Base-by-base conservation (phyloP, 2,113 vertebrate species). In the Nannobrachium achirus region DNA sequence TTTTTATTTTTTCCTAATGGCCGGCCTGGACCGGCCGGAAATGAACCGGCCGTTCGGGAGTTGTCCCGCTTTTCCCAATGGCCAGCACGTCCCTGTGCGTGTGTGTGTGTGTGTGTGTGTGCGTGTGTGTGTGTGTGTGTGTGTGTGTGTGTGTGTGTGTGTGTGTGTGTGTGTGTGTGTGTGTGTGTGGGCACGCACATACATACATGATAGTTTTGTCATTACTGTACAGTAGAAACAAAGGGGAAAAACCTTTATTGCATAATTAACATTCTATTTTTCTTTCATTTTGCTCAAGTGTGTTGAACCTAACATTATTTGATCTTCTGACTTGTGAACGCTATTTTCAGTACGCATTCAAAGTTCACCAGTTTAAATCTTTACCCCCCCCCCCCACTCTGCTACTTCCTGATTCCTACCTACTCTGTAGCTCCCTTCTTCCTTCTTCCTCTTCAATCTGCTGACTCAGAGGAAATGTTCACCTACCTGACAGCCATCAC, bases 401-500 rank as follows among this genome's bases (percentile, higher is more conserved):
- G 4, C 9, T 14, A 8, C 18, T 20, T 20, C 16, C 33, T 50
- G n/a, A n/a, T 45, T 56, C 51, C 40, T 51, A 40, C 60, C 64
- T 20, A 69, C 69, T 68, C 73, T 66, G 76, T 79, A 76, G 67
- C 65, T 82, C 72, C 72, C 63, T 75, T 83, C 73, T 82, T 85
- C 72, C 63, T 75, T 83, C 73, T 82, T 85, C 63, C 33, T 66
- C 48, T 82, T 87, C 13, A n/a, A 62, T 78, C 33, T 88, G 84
- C 84, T 86, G 88, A 88, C 68, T 88, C 75, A 86, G 75, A 55
- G 70, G 53, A 84, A 83, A 80, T 56, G 10, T 60, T 50, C 75
- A 82, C 81, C 74, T 44, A 74, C 65, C 79, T 90, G 88, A 87
- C 84, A 87, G 83, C 76, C 85, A 60, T 88, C 88, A 88, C 79